Evolutionary conservation across 2,797 vertebrate genomes (phyloP).

Genomic region (Sus cebifrons): DNA sequence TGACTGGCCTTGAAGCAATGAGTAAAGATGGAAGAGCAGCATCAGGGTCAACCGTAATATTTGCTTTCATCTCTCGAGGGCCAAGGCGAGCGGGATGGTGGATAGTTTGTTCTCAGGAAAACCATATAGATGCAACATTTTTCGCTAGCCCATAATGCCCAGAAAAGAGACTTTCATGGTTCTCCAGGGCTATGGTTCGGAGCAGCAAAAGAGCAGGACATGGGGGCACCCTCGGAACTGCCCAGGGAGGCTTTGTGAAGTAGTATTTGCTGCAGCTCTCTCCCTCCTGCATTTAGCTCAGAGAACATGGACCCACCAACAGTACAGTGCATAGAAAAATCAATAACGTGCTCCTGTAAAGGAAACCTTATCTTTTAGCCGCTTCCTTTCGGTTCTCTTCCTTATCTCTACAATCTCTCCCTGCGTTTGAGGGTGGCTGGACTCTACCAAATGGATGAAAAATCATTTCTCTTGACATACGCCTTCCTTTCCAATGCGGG

Average conservation of each 20-base stretch:
- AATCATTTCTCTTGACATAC: not conserved
- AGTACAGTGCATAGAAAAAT: not conserved
- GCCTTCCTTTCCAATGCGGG: not conserved
- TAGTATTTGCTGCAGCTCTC: not conserved
- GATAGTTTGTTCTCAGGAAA: too few relatives aligned
- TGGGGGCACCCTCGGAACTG: accelerated
- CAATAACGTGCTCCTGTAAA: not conserved
- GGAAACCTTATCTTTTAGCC: too few relatives aligned
- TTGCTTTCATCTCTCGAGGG: not conserved
- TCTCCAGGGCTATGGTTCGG: not conserved
- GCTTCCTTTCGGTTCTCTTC: not conserved
- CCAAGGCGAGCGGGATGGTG: not conserved
- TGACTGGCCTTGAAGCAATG: not conserved
- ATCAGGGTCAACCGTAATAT: not conserved
- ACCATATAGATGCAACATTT: too few relatives aligned
- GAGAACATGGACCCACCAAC: not conserved
- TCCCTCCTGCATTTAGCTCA: too few relatives aligned
- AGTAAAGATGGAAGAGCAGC: accelerated
- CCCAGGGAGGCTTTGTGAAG: not conserved
- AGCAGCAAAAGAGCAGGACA: accelerated
- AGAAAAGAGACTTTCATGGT: not conserved
- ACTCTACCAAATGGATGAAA: not conserved
- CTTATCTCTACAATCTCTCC: too few relatives aligned
- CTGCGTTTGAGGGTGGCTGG: not conserved
- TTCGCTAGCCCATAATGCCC: accelerated